Percentiles rank a stretch among this genome's conserved stretches.
These are phyloP conservation scores for Lepidostoma basale DNA, from an alignment of 1,140 invertebrate species.

Conservation along the genomic window DNA sequence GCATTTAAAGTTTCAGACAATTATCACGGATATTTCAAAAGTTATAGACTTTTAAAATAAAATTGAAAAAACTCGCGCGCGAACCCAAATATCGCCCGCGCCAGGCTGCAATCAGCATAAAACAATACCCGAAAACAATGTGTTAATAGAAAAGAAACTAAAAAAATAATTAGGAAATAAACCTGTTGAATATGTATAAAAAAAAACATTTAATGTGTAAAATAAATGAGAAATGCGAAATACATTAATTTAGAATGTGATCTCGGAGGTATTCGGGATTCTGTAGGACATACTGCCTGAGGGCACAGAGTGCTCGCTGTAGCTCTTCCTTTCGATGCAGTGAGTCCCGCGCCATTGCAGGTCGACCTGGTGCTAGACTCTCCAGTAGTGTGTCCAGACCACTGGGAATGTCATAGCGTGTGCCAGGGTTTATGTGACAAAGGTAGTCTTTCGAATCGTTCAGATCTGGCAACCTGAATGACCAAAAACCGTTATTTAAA, in stretches of 20 bases:
- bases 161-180: no score
- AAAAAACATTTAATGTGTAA: no score
- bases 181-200: no score
- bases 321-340: background rate
- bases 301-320: background rate
- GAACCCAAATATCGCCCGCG: no score
- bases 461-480: slow-evolving; percentile 32
- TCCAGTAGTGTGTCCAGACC: slow-evolving; percentile 17
- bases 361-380: background rate
- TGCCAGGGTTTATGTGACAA: slow-evolving; percentile 33
- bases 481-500: background rate
- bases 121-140: no score
- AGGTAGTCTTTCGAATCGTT: slow-evolving; percentile 26
- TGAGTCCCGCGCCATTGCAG: background rate
- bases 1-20: no score
- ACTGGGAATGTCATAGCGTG: slow-evolving; percentile 33
- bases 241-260: slow-evolving; percentile 30
- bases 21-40: no score
- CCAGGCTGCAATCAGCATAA: no score
- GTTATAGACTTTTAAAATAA: no score
- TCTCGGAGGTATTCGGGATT: slow-evolving; percentile 32
- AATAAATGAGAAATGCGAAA: no score
- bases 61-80: no score
- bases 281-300: slow-evolving; percentile 22
- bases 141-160: no score